Conservation (phyloP, 2,797 vertebrate genomes). For the Neosalanx taihuensis region DNA sequence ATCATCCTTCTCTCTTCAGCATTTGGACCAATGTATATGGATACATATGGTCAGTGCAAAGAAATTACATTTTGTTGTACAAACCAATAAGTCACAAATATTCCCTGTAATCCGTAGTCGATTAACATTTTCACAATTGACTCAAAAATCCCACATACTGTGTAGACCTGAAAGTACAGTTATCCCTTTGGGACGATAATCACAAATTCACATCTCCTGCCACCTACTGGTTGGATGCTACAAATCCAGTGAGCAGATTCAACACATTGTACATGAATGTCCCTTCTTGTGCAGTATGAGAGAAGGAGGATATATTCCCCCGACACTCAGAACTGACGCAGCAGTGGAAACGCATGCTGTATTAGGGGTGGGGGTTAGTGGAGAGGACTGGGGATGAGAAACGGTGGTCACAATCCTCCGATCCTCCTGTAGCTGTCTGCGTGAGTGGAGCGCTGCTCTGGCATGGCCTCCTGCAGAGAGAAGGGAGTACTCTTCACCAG, state of each 20-base stretch:
- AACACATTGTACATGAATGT: neutral
- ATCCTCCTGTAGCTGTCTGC: conserved; percentile 90
- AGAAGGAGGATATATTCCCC: neutral
- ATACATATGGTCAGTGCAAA: neutral
- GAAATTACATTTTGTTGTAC: neutral
- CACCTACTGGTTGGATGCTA: conserved; percentile 49
- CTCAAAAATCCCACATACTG: neutral
- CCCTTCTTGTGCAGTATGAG: conserved; percentile 36
- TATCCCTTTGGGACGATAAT: conserved; percentile 41
- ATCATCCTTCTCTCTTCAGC: neutral
- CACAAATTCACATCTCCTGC: conserved; percentile 36
- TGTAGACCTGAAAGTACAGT: neutral
- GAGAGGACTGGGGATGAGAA: conserved; percentile 30
- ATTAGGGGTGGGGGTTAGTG: conserved; percentile 28
- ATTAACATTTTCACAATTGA: neutral
- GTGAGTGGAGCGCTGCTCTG: conserved; percentile 87
- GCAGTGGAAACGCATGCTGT: conserved; percentile 10
- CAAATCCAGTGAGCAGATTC: conserved; percentile 35
- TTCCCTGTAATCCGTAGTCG: neutral
- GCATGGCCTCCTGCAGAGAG: conserved; percentile 83
- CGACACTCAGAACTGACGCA: neutral
- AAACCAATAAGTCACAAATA: neutral
- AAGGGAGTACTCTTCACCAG: conserved; percentile 89
- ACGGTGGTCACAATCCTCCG: conserved; percentile 84
- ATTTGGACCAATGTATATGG: neutral